Conservation (phyloP, 2,888 invertebrate species). For the Harpalus rufipes region DNA sequence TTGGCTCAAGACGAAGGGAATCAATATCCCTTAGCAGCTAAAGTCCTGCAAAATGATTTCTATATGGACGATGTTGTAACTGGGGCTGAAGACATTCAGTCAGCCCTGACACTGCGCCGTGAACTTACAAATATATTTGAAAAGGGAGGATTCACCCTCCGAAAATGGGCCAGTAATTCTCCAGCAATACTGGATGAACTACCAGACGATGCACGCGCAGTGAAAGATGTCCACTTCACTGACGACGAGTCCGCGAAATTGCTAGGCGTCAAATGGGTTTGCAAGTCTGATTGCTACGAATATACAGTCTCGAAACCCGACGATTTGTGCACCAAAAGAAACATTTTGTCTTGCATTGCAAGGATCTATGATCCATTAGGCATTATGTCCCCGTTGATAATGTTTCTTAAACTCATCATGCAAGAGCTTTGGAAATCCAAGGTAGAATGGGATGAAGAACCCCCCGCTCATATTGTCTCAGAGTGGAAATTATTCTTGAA, state of each 20-base stretch:
- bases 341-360: conserved; percentile 49
- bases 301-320: not conserved
- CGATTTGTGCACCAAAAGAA: conserved; percentile 40
- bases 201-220: conserved; percentile 9
- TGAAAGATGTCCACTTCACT: not conserved
- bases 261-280: conserved; percentile 11
- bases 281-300: not conserved
- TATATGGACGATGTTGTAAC: conserved; percentile 13
- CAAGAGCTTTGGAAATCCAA: conserved; percentile 58
- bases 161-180: not conserved
- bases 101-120: not conserved
- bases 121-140: not conserved
- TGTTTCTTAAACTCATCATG: conserved; percentile 60
- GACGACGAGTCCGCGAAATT: not conserved
- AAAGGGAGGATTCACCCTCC: not conserved
- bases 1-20: conserved; percentile 3
- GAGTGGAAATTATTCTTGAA: not conserved
- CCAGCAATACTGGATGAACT: conserved; percentile 5
- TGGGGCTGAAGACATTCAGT: not conserved
- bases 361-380: conserved; percentile 64
- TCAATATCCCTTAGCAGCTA: not conserved
- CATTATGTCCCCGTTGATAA: conserved; percentile 43
- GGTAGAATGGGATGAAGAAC: conserved; percentile 57
- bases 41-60: not conserved
- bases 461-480: not conserved